These are phyloP conservation scores for Auanema freiburgensis DNA, from an alignment of 2,888 invertebrate species.

Conservation along the genomic window DNA sequence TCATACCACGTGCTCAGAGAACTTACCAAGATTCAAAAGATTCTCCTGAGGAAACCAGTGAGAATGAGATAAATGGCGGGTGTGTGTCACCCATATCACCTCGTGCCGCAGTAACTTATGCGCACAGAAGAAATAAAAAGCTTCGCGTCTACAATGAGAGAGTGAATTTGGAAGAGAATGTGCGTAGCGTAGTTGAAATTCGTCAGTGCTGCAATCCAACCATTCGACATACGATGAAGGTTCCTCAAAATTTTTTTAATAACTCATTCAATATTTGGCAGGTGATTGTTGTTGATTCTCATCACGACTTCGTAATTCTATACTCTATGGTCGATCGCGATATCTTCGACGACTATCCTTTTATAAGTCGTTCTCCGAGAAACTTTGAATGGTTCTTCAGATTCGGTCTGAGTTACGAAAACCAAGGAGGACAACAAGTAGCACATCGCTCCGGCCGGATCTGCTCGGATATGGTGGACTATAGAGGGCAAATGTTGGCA, in stretches of 20 bases:
- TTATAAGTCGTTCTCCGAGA: conserved; percentile 7
- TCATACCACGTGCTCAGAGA: conserved; percentile 14
- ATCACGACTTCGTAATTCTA: conserved; percentile 16
- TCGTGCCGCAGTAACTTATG: conserved; percentile 15
- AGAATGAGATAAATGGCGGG: conserved; percentile 11
- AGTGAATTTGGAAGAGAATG: conserved; percentile 14
- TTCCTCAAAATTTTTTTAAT: conserved; percentile 18
- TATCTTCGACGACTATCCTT: conserved; percentile 17
- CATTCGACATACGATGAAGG: conserved; percentile 14
- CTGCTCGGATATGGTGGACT: conserved; percentile 9
- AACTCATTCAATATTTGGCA: conserved; percentile 19
- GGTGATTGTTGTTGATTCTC: conserved; percentile 14
- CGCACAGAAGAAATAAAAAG: conserved; percentile 8
- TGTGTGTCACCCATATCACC: conserved; percentile 14
- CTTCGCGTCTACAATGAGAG: conserved; percentile 13
- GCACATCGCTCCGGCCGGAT: conserved; percentile 16
- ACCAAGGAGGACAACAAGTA: conserved; percentile 14
- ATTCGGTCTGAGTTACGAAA: conserved; percentile 14
- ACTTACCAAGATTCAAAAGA: conserved; percentile 8
- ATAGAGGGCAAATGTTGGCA: conserved; percentile 14
- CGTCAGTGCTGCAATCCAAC: conserved; percentile 2
- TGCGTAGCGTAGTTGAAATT: conserved; percentile 12
- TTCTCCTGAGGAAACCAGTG: conserved; percentile 2
- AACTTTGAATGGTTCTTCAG: conserved; percentile 12
- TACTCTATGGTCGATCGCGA: conserved; percentile 4